Percentiles rank a stretch among this genome's conserved stretches.
These are phyloP conservation scores for Gorsachius magnificus DNA, from an alignment of 2,797 vertebrate species.

Conservation along the genomic window DNA sequence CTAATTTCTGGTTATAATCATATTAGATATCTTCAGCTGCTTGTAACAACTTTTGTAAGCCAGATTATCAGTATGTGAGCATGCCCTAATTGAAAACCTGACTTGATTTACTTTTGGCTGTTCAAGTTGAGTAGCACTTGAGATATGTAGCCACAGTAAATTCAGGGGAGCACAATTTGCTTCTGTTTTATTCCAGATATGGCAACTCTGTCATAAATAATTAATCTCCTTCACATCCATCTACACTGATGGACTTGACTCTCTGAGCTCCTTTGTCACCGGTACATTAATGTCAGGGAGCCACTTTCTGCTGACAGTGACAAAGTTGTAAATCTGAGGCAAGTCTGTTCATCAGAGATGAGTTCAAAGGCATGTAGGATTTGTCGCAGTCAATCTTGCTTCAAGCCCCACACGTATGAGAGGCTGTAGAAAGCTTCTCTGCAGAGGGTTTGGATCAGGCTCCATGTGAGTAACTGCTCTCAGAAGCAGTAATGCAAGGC, in stretches of 20 bases:
- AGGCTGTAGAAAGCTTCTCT: not conserved
- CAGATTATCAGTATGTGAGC: not conserved
- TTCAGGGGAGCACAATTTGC: not conserved
- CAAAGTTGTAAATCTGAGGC: not conserved
- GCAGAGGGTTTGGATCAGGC: not conserved
- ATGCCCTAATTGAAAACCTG: not conserved
- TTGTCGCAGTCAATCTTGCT: not conserved
- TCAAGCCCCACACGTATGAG: not conserved
- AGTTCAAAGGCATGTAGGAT: not conserved
- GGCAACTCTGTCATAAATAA: not conserved
- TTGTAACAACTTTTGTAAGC: not conserved
- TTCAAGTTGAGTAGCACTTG: not conserved
- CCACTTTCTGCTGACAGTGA: not conserved
- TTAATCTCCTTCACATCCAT: not conserved
- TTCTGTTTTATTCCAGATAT: not conserved
- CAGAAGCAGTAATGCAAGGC: not conserved
- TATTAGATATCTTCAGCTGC: not conserved
- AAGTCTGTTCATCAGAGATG: not conserved
- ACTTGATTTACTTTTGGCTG: not conserved
- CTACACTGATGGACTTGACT: not conserved
- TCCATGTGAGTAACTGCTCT: not conserved
- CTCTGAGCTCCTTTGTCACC: not conserved
- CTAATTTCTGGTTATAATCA: not conserved
- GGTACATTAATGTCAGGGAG: not conserved
- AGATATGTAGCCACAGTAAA: not conserved